These are phyloP conservation scores for Gila robusta DNA, from an alignment of 2,797 vertebrate species.

Conservation along the genomic window DNA sequence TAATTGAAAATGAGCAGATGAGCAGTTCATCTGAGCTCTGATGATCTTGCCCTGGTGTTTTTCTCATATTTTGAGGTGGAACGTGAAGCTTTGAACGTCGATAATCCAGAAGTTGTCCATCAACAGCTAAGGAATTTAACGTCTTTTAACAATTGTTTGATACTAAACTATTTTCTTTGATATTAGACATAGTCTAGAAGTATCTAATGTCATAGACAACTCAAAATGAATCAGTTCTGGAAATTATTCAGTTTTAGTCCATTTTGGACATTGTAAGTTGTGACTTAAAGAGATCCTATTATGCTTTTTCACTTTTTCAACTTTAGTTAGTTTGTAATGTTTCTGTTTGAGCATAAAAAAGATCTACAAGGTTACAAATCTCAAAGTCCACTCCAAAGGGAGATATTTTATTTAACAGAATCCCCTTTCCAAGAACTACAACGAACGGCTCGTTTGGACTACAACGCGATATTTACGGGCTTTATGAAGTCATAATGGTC, in stretches of 20 bases:
- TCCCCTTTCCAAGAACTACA: too few species aligned
- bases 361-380: too few species aligned
- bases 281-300: too few species aligned
- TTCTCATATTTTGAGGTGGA: conserved; percentile 9
- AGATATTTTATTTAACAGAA: too few species aligned
- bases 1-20: conserved; percentile 78
- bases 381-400: too few species aligned
- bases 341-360: too few species aligned
- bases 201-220: not conserved
- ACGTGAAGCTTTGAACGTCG: not conserved
- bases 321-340: too few species aligned
- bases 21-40: conserved; percentile 63
- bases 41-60: conserved; percentile 55
- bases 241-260: not conserved
- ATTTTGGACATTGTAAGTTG: not conserved
- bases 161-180: not conserved
- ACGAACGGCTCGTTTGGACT: too few species aligned
- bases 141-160: not conserved
- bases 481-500: too few species aligned
- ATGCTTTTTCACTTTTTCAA: too few species aligned
- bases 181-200: not conserved
- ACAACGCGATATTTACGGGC: too few species aligned
- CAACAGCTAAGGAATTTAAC: not conserved
- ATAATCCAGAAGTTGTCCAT: conserved; percentile 1
- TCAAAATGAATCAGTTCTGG: not conserved